Percentiles rank a stretch among this genome's conserved stretches.
Evolutionary conservation across 2,113 vertebrate genomes (phyloP).

Genomic region (Tretioscincus oriximinensis): DNA sequence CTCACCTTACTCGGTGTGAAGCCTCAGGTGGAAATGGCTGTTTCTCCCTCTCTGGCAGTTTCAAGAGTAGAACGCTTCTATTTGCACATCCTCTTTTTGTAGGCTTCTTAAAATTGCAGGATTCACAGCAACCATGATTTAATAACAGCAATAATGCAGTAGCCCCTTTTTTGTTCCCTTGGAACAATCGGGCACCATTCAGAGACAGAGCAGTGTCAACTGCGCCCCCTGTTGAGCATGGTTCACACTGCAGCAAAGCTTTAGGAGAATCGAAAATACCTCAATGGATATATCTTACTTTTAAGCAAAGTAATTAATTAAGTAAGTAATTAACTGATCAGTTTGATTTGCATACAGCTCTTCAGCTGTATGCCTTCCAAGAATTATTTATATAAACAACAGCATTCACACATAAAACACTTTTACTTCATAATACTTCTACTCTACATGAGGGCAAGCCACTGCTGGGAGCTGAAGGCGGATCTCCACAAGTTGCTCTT

Average conservation of each 20-base stretch:
- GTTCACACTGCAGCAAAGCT: neutral
- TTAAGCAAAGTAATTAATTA: too few species aligned
- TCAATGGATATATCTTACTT: too few species aligned
- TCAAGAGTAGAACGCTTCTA: neutral
- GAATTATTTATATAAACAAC: too few species aligned
- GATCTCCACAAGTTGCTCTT: too few species aligned
- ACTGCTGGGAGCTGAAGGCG: too few species aligned
- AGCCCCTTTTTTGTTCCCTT: neutral
- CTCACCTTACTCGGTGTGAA: neutral
- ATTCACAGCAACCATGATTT: constrained; percentile 33
- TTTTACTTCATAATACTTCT: too few species aligned
- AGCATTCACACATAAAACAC: too few species aligned
- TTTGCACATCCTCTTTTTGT: constrained; percentile 19
- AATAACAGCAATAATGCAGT: constrained; percentile 1
- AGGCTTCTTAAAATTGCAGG: constrained; percentile 22
- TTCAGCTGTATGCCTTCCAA: too few species aligned
- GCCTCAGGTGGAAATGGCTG: neutral
- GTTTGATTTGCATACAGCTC: too few species aligned
- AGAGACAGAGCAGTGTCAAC: neutral
- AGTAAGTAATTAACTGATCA: too few species aligned
- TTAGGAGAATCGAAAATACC: too few species aligned
- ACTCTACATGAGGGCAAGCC: too few species aligned
- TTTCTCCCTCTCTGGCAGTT: neutral
- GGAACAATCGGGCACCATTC: neutral
- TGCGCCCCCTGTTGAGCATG: constrained; percentile 52